Evolutionary conservation across 2,888 invertebrate genomes (phyloP).

Genomic region (Parochlus steinenii): DNA sequence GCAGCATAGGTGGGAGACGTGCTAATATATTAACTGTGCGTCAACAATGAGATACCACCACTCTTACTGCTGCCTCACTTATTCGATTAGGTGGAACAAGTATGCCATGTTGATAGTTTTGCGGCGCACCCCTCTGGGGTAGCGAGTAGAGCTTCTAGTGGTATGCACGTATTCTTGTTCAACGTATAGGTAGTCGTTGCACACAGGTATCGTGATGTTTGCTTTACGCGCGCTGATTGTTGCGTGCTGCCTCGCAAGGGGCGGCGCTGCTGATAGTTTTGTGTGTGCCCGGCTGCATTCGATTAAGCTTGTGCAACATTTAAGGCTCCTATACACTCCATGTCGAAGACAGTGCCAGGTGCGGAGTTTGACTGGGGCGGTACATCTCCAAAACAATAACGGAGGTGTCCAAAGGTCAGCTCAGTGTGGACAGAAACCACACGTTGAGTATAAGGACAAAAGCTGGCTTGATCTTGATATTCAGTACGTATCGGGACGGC

Average conservation of each 20-base stretch:
- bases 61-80: constrained; percentile 25
- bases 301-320: constrained; percentile 15
- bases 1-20: background rate
- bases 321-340: constrained; percentile 32
- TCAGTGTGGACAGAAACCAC: constrained; percentile 53
- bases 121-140: no score
- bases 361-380: constrained; percentile 50
- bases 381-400: constrained; percentile 49
- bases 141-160: background rate
- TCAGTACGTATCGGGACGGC: constrained; percentile 45
- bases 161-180: background rate
- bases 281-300: no score
- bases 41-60: constrained; percentile 27
- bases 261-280: constrained; percentile 15
- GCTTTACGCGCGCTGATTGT: no score
- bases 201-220: no score
- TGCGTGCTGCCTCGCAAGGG: no score
- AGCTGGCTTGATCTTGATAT: constrained; percentile 48
- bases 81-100: constrained; percentile 22
- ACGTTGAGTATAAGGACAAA: constrained; percentile 53
- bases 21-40: background rate
- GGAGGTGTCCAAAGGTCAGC: constrained; percentile 46
- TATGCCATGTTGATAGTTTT: no score
- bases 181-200: background rate
- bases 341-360: constrained; percentile 41